A percentile compares a stretch with the other conserved stretches of the same genome.
Conservation (phyloP, 2,888 invertebrate species). For the Eupelmus urozonus region DNA sequence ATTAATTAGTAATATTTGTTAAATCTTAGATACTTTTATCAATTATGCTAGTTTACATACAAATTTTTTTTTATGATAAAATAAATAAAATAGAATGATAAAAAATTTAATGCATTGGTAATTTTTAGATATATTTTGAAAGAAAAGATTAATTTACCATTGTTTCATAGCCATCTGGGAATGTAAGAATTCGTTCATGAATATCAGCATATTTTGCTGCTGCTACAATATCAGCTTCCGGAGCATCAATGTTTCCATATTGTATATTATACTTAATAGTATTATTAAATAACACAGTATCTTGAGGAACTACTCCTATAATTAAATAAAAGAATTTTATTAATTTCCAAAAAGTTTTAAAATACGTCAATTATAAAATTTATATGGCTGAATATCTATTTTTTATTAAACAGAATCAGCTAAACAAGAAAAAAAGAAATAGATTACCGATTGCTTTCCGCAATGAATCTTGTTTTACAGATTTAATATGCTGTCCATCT, state of each 20-base stretch:
- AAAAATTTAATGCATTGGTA: no score
- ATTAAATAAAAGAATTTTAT: slow-evolving; percentile 42
- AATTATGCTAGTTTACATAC: neutral
- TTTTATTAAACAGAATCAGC: neutral
- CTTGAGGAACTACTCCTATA: slow-evolving; percentile 94
- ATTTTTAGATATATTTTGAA: no score
- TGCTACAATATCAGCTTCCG: slow-evolving; percentile 89
- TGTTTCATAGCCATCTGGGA: slow-evolving; percentile 93
- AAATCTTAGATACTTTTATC: neutral
- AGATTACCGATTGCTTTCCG: slow-evolving; percentile 85
- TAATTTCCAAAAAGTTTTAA: slow-evolving; percentile 4
- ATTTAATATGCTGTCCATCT: slow-evolving; percentile 92
- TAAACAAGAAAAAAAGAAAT: slow-evolving; percentile 9
- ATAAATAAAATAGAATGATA: no score
- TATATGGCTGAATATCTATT: no score
- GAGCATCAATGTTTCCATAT: slow-evolving; percentile 90
- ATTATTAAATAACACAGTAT: slow-evolving; percentile 96
- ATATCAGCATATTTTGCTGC: slow-evolving; percentile 96
- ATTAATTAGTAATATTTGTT: neutral
- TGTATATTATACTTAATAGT: slow-evolving; percentile 96
- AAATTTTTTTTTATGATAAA: neutral
- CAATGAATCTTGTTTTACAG: slow-evolving; percentile 90
- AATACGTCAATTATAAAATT: neutral
- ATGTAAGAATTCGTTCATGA: slow-evolving; percentile 93
- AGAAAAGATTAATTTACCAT: slow-evolving; percentile 78